Conservation (phyloP, 2,888 invertebrate species). For the Balanococcus diminutus region DNA sequence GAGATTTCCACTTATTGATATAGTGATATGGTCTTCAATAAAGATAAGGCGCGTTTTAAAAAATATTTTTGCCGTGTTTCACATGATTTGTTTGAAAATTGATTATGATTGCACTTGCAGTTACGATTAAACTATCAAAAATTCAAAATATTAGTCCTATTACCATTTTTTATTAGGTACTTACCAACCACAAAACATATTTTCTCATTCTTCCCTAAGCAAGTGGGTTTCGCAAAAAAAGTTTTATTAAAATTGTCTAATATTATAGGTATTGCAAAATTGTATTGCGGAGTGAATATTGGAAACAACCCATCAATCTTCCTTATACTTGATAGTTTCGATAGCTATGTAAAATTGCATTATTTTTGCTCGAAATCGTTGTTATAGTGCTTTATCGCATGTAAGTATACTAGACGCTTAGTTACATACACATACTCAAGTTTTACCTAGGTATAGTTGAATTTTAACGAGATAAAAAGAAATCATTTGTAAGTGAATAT, state of each 20-base stretch:
- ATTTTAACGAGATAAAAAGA: no score
- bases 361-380: neutral
- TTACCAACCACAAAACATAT: neutral
- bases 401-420: neutral
- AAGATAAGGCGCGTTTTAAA: no score
- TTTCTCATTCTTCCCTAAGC: no score
- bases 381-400: neutral
- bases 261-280: neutral
- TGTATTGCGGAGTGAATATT: neutral
- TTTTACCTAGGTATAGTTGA: no score
- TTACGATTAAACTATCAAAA: no score
- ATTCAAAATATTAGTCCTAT: neutral
- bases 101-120: no score
- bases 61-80: no score
- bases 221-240: neutral
- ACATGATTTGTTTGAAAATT: no score
- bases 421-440: neutral
- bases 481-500: no score
- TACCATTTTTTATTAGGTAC: neutral
- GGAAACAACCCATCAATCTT: conserved; percentile 30
- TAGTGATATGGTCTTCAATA: no score
- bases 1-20: no score
- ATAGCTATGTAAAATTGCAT: neutral
- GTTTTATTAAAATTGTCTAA: neutral
- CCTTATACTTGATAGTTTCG: neutral